phyloP scores from a whole-genome alignment of 1,140 invertebrate genomes.

The Paramacrobiotus metropolitanus region DNA sequence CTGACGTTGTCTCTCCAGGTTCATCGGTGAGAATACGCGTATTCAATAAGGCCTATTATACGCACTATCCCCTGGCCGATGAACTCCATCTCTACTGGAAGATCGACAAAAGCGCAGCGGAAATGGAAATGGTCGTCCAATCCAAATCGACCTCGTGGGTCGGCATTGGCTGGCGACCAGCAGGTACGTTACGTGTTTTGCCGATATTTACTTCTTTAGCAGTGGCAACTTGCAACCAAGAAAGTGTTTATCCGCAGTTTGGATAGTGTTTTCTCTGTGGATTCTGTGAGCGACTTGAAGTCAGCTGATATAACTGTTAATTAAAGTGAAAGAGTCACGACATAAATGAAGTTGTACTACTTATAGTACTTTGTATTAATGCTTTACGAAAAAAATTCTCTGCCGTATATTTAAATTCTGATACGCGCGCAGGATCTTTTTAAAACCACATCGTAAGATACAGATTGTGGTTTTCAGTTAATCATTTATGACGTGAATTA shows the following conservation, averaged over 20 bases:
- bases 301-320: neutral
- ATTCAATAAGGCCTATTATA: neutral
- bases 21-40: neutral
- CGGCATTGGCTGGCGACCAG: slow-evolving; percentile 57
- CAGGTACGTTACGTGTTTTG: slow-evolving; percentile 15
- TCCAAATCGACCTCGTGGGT: slow-evolving; percentile 61
- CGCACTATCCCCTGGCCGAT: neutral
- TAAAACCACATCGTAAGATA: no score
- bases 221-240: no score
- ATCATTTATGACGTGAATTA: no score
- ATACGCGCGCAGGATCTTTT: no score
- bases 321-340: neutral
- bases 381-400: no score
- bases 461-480: no score
- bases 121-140: slow-evolving; percentile 57
- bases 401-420: no score
- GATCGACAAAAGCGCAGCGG: slow-evolving; percentile 34
- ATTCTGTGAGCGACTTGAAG: neutral
- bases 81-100: neutral
- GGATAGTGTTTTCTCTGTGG: neutral
- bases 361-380: neutral
- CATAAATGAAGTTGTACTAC: neutral
- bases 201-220: no score
- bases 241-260: neutral
- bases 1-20: slow-evolving; percentile 17